Base-by-base conservation (phyloP, 2,888 invertebrate genomes). In the Meghimatium bilineatum region DNA sequence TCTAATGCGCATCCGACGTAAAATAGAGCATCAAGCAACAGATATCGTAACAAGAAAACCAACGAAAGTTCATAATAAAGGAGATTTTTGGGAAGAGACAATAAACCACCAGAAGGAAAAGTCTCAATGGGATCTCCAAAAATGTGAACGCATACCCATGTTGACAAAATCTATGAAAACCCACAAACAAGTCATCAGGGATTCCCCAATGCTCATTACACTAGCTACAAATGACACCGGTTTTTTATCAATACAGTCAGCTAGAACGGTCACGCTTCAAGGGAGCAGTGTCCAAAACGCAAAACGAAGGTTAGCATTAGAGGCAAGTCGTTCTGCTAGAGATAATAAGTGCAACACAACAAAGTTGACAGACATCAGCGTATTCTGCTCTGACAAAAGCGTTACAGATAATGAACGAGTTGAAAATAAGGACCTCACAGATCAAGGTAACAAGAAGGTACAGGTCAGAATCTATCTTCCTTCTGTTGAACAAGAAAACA, bases 391-490 rank as follows among this genome's bases (percentile, higher is more conserved):
- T 10, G 26, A 10, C 5, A n/a, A 63, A 14, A 29, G 3, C 29
- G n/a, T n/a, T 26, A 29, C 63, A 63, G 29, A n/a, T 12, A 29
- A 12, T 6, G n/a, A 63, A n/a, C 2, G 2, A 63, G 12, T 63
- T 63, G n/a, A 63, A 63, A n/a, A 26, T 14, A 56, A 17, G 3
- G 56, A 56, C 20, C 2, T 14, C 17, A 23, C 63, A 3, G 3
- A 12, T 6, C n/a, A 34, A 32, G 29, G 32, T 14, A 69, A 34
- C 34, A 32, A 34, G 69, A 69, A 69, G 17, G 34, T 36, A 69
- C 34, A 34, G 10, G 69, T 34, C 32, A 36, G 81, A 44, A 80
- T 87, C 23, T 86, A 84, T 67, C 66, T 87, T 34, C 87, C 87
- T n/a, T 80, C 69, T 29, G 84, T 81, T 32, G 83, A 72, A 20